Evolutionary conservation across 2,888 invertebrate genomes (phyloP), one percentile per base, ranked within the genome.

Genomic region (Lysandra coridon): DNA sequence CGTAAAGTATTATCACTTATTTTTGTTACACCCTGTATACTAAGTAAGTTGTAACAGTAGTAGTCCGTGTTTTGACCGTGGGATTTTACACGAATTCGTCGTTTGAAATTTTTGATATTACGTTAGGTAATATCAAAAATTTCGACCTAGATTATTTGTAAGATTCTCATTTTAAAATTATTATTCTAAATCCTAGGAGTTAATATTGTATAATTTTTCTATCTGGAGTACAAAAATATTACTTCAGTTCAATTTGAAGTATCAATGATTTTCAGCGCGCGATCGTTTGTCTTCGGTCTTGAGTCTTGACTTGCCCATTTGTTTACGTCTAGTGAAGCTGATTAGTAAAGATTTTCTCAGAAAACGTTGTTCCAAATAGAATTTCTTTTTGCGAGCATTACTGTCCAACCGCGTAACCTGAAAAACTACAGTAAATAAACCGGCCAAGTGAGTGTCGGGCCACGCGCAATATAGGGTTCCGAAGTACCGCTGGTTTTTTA

Each of bases 381-480:
- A 69, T 69, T 69, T 69, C 33, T 69, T 33, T 69, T 69, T 69
- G 69, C 69, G 69, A 69, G 33, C 33, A 69, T 69, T 69, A 69
- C 33, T 30, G 33, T 10, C 14, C 33, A 33, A 33, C 69, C 33
- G 69, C 33, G 14, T 3, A 33, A 12, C 12, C 33, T 33, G 12
- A 30, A 64, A 64, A 64, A 69, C 23, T 5, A 69, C 5, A 33
- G 30, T 30, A 30, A 30, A 64, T 7, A 37, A 37, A 37, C 3
- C 37, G 37, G 37, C 37, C 37, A 37, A 37, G 37, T 37, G 37
- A 2, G 37, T 3, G 37, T 37, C 37, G 37, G 37, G 3, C 37
- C 37, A 4, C 37, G 2, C 37, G 3, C 2, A 4, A 37, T 33
- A 33, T 33, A 37, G 37, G 37, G 33, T 33, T 33, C 33, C 33